Evolutionary conservation across 2,113 vertebrate species (phyloP), one percentile per base, ranked within the genome.

Genomic region (Chionodraco myersi): DNA sequence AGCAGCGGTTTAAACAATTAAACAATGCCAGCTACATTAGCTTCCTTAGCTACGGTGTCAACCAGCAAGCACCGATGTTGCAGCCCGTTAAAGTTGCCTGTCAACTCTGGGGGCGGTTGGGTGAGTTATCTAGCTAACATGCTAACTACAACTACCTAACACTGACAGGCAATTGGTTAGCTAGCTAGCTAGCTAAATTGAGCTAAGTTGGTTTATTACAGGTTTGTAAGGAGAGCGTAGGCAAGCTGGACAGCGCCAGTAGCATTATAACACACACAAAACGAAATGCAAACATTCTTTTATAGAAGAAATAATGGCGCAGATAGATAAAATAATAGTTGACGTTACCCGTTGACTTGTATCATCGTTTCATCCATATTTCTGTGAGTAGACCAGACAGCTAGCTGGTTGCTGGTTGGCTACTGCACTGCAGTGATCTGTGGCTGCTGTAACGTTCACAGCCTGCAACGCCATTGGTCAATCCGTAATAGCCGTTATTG

Each of bases 281-380:
- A 16, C 10, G 34, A 56, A 4, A 8, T 18, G 10, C 0, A 76
- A 47, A 56, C n/a, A 5, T 11, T 13, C 11, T 23, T 51, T 41
- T 5, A 15, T 1, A 10, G 14, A 6, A 4, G 18, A 30, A 6
- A 13, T 9, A 16, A 2, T 15, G 13, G 0, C 45, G 2, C 23
- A 34, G 5, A 48, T 1, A 2, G 1, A 21, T 15, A 21, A 36
- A 70, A 60, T 21, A 23, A n/a, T 1, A 51, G 5, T 26, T 6
- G 60, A 88, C 89, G 74, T 3, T 87, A 95, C 94, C 91, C 69
- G 72, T 90, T 80, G 62, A 85, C 75, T 86, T 64, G 84, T 76
- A 67, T 59, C 52, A 52, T 83, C 72, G 62, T 79, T 84, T 86
- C 88, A 49, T 88, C 92, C 94, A 95, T 95, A 84, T 89, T 82